Conservation (phyloP, 2,113 vertebrate species). For the Dipodomys spectabilis region DNA sequence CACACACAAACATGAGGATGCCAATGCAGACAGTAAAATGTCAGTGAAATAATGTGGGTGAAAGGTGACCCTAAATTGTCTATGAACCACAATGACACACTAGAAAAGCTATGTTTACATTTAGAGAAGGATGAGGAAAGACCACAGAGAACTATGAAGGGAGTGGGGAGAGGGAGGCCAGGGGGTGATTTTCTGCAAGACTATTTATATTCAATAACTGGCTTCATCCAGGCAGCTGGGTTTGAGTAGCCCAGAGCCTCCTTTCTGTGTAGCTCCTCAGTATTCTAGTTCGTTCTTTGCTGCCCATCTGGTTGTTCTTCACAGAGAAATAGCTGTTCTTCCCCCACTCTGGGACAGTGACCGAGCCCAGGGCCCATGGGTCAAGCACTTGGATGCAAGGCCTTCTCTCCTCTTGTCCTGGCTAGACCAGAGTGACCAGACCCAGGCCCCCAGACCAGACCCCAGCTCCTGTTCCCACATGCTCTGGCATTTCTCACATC, state of each 20-base stretch:
- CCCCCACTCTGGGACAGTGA: neutral
- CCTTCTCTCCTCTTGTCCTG: neutral
- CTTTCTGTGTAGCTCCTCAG: neutral
- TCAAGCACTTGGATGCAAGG: neutral
- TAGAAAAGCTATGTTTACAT: slow-evolving; percentile 43
- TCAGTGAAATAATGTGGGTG: neutral
- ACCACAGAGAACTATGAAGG: neutral
- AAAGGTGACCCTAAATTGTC: neutral
- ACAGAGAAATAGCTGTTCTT: rapidly evolving
- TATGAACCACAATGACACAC: neutral
- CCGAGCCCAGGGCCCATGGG: neutral
- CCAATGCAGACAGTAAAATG: neutral
- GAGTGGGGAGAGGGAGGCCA: neutral
- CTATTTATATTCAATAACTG: neutral
- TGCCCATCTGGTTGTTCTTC: too few species aligned
- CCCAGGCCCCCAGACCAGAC: neutral
- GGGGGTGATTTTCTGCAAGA: neutral
- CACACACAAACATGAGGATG: neutral
- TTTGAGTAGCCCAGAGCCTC: rapidly evolving
- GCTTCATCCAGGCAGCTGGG: neutral
- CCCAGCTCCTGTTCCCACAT: neutral
- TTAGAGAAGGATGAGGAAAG: neutral
- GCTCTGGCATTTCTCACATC: neutral
- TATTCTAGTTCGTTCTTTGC: rapidly evolving
- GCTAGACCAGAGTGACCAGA: neutral